A percentile compares a stretch with the other conserved stretches of the same genome.
phyloP scores from a whole-genome alignment of 1,140 invertebrate genomes.

The Idris sp. region DNA sequence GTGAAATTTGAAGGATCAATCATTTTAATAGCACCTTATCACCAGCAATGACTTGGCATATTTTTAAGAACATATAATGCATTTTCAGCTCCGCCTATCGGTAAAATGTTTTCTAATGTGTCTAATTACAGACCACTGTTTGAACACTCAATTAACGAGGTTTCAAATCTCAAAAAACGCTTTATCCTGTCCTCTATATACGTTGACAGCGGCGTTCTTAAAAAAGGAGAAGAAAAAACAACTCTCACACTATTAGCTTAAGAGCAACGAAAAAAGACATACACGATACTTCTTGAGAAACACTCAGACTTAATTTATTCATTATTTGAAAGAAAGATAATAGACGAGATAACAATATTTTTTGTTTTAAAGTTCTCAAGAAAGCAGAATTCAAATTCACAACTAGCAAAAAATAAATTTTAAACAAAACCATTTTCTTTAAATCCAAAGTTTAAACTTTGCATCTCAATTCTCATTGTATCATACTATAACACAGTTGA shows the following conservation, averaged over 20 bases:
- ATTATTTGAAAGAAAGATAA: conserved; percentile 37
- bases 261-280: conserved; percentile 40
- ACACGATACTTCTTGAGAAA: conserved; percentile 28
- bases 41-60: conserved; percentile 50
- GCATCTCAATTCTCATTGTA: no score
- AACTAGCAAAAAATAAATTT: no score
- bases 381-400: no score
- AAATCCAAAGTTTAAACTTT: no score
- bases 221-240: no score
- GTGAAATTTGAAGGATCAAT: conserved; percentile 61
- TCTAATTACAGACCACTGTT: conserved; percentile 71
- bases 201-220: conserved; percentile 38
- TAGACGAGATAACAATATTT: no score
- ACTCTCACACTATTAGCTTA: conserved; percentile 46
- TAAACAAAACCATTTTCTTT: no score
- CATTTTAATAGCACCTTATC: conserved; percentile 73
- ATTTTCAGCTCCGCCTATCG: conserved; percentile 52
- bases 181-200: conserved; percentile 20
- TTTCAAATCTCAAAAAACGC: conserved; percentile 56
- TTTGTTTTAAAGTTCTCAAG: no score
- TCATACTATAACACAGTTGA: no score
- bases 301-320: conserved; percentile 52
- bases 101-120: conserved; percentile 67
- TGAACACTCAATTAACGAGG: conserved; percentile 70
- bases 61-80: conserved; percentile 53